phyloP scores from a whole-genome alignment of 2,113 vertebrate species.

The Oncorhynchus tshawytscha region DNA sequence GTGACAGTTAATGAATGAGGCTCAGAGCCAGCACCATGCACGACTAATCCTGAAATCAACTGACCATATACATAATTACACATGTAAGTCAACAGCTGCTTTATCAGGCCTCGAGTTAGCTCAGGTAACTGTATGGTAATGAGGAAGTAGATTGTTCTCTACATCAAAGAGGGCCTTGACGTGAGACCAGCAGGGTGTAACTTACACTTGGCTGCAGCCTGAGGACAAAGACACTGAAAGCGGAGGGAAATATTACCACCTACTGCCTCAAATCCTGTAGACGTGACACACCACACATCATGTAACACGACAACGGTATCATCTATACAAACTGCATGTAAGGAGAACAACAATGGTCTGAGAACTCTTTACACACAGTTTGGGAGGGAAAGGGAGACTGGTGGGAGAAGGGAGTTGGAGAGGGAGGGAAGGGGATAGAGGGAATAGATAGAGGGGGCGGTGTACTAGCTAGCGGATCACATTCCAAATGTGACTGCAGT shows the following conservation, averaged over 20 bases:
- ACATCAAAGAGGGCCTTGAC: background rate
- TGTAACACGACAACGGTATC: background rate
- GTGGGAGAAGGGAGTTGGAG: too few relatives aligned
- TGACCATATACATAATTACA: background rate
- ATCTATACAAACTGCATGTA: background rate
- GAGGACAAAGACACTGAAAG: constrained; percentile 27
- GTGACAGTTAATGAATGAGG: background rate
- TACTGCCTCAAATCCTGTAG: background rate
- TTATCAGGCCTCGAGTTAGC: too few relatives aligned
- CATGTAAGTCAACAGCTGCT: too few relatives aligned
- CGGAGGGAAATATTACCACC: constrained; percentile 16
- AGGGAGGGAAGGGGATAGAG: too few relatives aligned
- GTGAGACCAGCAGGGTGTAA: background rate
- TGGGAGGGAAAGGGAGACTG: background rate
- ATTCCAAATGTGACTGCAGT: constrained; percentile 19
- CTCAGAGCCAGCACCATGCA: background rate
- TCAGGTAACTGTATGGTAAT: background rate
- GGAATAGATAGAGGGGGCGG: background rate
- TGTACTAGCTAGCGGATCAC: background rate
- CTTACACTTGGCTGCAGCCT: constrained; percentile 33
- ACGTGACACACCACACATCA: background rate
- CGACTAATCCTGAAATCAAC: background rate
- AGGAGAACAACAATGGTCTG: background rate
- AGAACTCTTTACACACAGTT: background rate
- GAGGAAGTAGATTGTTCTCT: background rate